Evolutionary conservation across 2,797 vertebrate genomes (phyloP), one percentile per base, ranked within the genome.

Genomic region (Anabas testudineus): DNA sequence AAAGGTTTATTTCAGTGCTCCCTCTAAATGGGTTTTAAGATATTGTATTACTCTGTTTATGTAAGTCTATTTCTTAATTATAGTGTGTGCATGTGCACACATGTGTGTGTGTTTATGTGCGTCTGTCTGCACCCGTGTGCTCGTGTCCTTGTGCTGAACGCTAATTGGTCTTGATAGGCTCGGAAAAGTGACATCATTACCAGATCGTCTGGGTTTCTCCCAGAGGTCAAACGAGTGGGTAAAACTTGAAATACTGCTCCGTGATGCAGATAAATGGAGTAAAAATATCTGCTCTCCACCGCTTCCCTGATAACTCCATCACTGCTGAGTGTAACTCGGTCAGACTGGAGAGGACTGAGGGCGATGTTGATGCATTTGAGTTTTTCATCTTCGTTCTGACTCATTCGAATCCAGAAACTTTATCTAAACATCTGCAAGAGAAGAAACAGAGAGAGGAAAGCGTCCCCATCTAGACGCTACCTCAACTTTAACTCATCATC

Each of bases 41-140:
- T 92, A 92, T 92, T 85, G 67, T 82, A 84, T 93, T 92, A 83
- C 92, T 88, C 65, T 90, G 90, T 93, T 91, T 93, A 91, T 86
- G 61, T 77, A 88, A 84, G 90, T 73, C 79, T 87, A 81, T 87
- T 87, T 91, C 90, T 90, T 91, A 89, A 92, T 92, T 87, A 88
- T 66, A 48, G 71, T 13, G 30, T 69, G 72, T 78, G 71, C 43
- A 14, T 21, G 30, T 61, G 59, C 37, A 48, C 6, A 6, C n/a
- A 49, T 53, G 74, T n/a, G 2, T 52, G 67, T 61, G 76, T 83
- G 71, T 85, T 43, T 83, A 26, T 43, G 79, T 41, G 51, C 9
- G 16, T 71, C 69, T 63, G 79, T 88, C 76, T 76, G 80, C 45
- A 39, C 62, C 78, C n/a, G 62, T 18, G 81, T 60, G 81, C 87